Percentiles rank a stretch among this genome's conserved stretches.
Evolutionary conservation across 2,888 invertebrate species (phyloP).

Genomic region (Morpho helenor): DNA sequence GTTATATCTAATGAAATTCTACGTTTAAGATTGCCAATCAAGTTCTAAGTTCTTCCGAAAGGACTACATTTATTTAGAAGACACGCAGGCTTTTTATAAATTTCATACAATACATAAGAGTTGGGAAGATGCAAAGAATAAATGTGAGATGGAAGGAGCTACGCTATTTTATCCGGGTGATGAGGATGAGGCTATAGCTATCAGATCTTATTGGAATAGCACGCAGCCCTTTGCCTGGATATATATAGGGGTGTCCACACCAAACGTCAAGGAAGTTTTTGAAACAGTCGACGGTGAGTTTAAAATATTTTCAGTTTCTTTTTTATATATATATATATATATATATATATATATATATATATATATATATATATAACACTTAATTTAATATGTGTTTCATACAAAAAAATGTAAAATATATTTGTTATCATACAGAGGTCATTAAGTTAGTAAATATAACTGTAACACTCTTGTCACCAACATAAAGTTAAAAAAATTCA

Average conservation of each 20-base stretch:
- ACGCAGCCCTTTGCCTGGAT: slow-evolving; percentile 37
- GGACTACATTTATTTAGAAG: slow-evolving; percentile 50
- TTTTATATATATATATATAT: no score
- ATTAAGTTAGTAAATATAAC: no score
- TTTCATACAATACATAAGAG: slow-evolving; percentile 45
- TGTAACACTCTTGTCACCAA: no score
- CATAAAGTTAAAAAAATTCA: no score
- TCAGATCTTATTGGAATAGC: slow-evolving; percentile 37
- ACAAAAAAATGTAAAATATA: no score
- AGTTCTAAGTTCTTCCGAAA: slow-evolving; percentile 50
- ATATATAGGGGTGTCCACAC: slow-evolving; percentile 46
- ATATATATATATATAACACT: no score
- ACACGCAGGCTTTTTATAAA: slow-evolving; percentile 52
- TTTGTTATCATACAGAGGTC: no score
- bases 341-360: neutral
- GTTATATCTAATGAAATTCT: neutral
- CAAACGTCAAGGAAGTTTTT: slow-evolving; percentile 43
- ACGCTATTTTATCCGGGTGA: slow-evolving; percentile 51
- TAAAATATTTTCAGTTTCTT: neutral
- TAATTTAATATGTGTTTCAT: neutral
- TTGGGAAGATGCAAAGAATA: slow-evolving; percentile 48
- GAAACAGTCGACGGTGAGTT: slow-evolving; percentile 44
- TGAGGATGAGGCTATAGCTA: slow-evolving; percentile 39
- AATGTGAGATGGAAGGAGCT: slow-evolving; percentile 51
- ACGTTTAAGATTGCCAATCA: slow-evolving; percentile 46